These are phyloP conservation scores for Oscheius sp. DNA, from an alignment of 2,888 invertebrate species.

Conservation along the genomic window DNA sequence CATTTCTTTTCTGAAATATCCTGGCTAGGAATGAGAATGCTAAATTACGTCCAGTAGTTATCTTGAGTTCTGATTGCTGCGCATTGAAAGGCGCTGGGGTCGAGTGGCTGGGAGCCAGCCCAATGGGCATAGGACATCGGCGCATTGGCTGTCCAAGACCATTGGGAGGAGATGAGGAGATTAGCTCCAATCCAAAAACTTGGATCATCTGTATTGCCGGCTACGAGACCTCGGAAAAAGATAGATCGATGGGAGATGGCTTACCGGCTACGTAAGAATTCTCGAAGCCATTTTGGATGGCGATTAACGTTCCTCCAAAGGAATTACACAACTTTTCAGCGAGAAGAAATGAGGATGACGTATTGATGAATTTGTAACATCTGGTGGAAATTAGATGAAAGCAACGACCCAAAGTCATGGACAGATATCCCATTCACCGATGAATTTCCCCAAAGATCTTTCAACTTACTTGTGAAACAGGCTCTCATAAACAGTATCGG, in stretches of 20 bases:
- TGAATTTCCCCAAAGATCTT: too few species aligned
- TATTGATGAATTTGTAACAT: slow-evolving; percentile 2
- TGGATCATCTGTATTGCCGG: neutral
- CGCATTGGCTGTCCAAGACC: neutral
- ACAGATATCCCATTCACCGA: too few species aligned
- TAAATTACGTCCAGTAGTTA: neutral
- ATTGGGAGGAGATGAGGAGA: neutral
- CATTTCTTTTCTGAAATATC: neutral
- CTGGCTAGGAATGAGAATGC: too few species aligned
- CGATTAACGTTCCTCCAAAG: neutral
- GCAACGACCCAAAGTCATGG: neutral
- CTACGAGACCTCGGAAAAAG: neutral
- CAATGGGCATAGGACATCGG: neutral
- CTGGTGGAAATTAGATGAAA: neutral
- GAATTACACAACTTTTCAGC: neutral
- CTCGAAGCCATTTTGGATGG: neutral
- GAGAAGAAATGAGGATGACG: neutral
- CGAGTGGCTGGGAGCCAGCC: neutral
- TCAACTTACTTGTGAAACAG: neutral
- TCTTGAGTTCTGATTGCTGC: neutral
- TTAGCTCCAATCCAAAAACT: neutral
- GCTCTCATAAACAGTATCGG: neutral
- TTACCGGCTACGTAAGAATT: slow-evolving; percentile 6
- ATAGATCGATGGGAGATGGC: too few species aligned
- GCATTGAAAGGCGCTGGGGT: neutral